phyloP scores from a whole-genome alignment of 2,113 vertebrate genomes.

The Leucopsar rothschildi region DNA sequence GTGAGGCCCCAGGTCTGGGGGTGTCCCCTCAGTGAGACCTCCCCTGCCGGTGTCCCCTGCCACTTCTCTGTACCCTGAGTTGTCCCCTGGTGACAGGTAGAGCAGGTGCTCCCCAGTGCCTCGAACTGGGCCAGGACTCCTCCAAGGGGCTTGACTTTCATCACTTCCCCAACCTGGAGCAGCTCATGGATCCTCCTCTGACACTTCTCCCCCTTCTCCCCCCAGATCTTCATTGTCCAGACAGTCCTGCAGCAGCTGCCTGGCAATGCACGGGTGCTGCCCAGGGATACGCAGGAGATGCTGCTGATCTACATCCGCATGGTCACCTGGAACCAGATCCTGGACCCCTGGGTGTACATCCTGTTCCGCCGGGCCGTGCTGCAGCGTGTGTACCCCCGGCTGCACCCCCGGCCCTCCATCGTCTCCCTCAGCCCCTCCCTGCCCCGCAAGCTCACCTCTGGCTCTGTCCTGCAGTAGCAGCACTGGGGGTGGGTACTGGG shows the following conservation, averaged over 20 bases:
- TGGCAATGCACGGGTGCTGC: background rate
- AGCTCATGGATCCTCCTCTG: background rate
- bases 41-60: accelerated
- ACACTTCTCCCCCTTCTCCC: background rate
- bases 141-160: background rate
- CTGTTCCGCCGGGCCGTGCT: constrained; percentile 87
- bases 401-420: constrained; percentile 73
- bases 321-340: constrained; percentile 95
- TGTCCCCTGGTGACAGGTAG: background rate
- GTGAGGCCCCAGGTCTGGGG: no score
- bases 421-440: constrained; percentile 69
- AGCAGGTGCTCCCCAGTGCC: background rate
- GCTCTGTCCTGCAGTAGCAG: constrained; percentile 33
- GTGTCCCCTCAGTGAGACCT: background rate
- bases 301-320: constrained; percentile 89
- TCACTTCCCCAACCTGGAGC: background rate
- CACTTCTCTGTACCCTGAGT: accelerated
- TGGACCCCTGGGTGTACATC: constrained; percentile 98
- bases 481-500: accelerated
- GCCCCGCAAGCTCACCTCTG: constrained; percentile 60
- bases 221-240: constrained; percentile 85
- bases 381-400: constrained; percentile 76
- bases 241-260: constrained; percentile 66
- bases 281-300: constrained; percentile 22
- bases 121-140: background rate